These are phyloP conservation scores for Galerucella pusilla DNA, from an alignment of 2,888 invertebrate species.

Conservation along the genomic window DNA sequence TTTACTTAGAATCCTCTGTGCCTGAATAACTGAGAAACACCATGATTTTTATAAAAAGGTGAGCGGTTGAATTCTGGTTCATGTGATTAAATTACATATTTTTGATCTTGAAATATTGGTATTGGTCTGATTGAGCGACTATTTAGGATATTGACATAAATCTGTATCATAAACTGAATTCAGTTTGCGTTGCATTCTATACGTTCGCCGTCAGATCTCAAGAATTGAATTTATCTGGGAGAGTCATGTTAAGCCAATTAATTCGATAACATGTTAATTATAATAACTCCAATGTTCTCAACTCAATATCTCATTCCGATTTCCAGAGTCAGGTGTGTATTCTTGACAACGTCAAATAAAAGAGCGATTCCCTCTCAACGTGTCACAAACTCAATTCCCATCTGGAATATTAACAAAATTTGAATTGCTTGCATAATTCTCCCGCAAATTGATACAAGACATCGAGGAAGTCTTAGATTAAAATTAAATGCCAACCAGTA, in stretches of 20 bases:
- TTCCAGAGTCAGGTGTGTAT: slow-evolving; percentile 15
- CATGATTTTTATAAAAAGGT: no score
- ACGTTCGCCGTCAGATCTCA: not conserved
- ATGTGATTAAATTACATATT: no score
- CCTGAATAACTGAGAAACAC: no score
- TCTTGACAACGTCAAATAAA: slow-evolving; percentile 19
- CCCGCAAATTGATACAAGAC: slow-evolving; percentile 41
- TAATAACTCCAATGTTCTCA: not conserved
- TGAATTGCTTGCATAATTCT: slow-evolving; percentile 37
- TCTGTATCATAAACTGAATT: not conserved
- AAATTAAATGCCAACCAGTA: slow-evolving; percentile 27
- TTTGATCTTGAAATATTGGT: no score
- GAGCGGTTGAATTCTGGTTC: no score
- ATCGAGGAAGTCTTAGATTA: slow-evolving; percentile 13
- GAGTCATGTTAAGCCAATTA: not conserved
- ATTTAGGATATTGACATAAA: not conserved
- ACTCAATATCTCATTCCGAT: not conserved
- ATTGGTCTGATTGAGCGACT: no score
- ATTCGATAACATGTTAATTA: not conserved
- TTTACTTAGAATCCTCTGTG: no score
- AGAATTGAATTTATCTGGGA: not conserved
- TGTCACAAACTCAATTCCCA: slow-evolving; percentile 21
- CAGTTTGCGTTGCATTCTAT: not conserved
- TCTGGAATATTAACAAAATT: slow-evolving; percentile 26
- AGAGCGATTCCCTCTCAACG: slow-evolving; percentile 22